Percentiles rank a stretch among this genome's conserved stretches.
phyloP scores from a whole-genome alignment of 2,888 invertebrate species.

The Bruchidius siliquastri region DNA sequence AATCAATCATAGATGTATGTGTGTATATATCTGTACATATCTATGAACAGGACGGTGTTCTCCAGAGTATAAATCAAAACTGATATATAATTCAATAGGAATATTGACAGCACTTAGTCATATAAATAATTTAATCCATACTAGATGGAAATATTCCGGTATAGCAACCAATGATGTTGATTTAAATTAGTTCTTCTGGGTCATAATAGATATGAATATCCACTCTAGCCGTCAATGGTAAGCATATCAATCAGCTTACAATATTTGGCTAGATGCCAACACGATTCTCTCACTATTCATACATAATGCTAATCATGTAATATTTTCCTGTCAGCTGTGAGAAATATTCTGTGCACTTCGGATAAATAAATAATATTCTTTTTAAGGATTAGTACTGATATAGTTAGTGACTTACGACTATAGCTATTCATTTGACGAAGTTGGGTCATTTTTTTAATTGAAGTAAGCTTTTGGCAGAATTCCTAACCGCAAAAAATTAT shows the following conservation, averaged over 20 bases:
- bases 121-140: not conserved
- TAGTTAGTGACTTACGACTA: too few relatives aligned
- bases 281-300: not conserved
- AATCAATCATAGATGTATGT: not conserved
- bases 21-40: not conserved
- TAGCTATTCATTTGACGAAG: too few relatives aligned
- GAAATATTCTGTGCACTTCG: not conserved
- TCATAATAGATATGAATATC: not conserved
- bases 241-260: not conserved
- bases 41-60: not conserved
- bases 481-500: too few relatives aligned
- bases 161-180: not conserved
- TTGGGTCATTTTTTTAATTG: too few relatives aligned
- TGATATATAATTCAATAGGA: not conserved
- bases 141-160: not conserved
- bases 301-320: not conserved
- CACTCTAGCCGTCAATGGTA: not conserved
- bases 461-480: too few relatives aligned
- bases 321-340: not conserved
- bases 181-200: not conserved
- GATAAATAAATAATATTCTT: not conserved
- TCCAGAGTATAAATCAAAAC: not conserved
- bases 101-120: not conserved
- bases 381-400: too few relatives aligned
- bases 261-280: not conserved